phyloP scores from a whole-genome alignment of 2,797 vertebrate genomes.

The Falco cherrug region DNA sequence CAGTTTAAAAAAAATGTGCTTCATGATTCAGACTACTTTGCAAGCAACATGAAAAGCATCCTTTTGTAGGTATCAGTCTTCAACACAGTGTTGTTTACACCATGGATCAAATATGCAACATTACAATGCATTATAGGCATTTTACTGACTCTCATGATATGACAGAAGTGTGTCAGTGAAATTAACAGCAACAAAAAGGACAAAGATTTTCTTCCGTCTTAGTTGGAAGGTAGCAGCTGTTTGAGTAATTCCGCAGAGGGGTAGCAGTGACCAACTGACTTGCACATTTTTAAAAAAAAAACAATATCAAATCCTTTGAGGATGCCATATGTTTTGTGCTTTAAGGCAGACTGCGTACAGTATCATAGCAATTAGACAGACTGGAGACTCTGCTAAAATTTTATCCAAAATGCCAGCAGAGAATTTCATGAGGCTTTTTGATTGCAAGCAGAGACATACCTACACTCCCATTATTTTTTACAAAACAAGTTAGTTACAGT shows the following conservation, averaged over 20 bases:
- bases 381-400: conserved; percentile 56
- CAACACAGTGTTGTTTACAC: conserved; percentile 19
- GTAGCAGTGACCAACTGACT: conserved; percentile 74
- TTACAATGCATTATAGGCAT: conserved; percentile 32
- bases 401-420: conserved; percentile 69
- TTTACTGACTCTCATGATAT: conserved; percentile 39
- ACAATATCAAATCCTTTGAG: conserved; percentile 73
- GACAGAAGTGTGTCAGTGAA: conserved; percentile 51
- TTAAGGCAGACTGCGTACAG: conserved; percentile 54
- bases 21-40: neutral
- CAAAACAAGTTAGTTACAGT: conserved; percentile 58
- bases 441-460: conserved; percentile 9
- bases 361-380: conserved; percentile 63
- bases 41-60: neutral
- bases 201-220: conserved; percentile 69
- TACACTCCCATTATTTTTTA: conserved; percentile 58
- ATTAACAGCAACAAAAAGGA: conserved; percentile 64
- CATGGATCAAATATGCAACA: conserved; percentile 25
- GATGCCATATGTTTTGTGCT: conserved; percentile 75
- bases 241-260: conserved; percentile 70
- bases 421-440: conserved; percentile 64
- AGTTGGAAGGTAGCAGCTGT: conserved; percentile 76
- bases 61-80: conserved; percentile 6
- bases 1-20: neutral
- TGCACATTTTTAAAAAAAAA: conserved; percentile 70